Percentiles rank a stretch among this genome's conserved stretches.
Conservation (phyloP, 1,140 invertebrate species). For the Formica selysi region DNA sequence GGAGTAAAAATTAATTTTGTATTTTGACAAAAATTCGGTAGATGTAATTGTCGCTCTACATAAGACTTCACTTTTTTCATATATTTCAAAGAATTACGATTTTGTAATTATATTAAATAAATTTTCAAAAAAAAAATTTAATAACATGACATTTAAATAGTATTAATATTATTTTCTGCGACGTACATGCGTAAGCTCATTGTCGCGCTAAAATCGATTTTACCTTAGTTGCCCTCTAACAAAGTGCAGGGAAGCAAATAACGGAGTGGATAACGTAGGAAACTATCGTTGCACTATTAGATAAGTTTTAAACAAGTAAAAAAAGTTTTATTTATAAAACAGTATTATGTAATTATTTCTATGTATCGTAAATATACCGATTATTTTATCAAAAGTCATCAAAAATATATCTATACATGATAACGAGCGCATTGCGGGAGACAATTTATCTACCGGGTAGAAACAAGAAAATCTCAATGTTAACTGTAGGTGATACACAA, state of each 20-base stretch:
- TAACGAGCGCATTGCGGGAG: neutral
- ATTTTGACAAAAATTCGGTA: neutral
- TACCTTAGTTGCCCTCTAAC: conserved; percentile 20
- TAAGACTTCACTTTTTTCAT: neutral
- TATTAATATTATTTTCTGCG: neutral
- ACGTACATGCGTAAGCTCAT: neutral
- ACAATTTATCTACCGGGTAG: conserved; percentile 6
- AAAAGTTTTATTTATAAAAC: neutral
- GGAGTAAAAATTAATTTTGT: neutral
- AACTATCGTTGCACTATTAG: conserved; percentile 12
- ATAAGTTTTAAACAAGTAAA: neutral
- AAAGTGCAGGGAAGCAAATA: neutral
- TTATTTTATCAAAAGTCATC: conserved; percentile 2
- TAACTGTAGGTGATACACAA: neutral
- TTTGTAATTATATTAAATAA: neutral
- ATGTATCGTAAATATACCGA: neutral
- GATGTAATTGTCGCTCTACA: neutral
- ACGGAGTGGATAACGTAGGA: conserved; percentile 20
- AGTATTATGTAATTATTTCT: neutral
- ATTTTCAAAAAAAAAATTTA: neutral
- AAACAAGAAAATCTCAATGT: neutral
- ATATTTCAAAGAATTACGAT: neutral
- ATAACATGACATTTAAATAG: conserved; percentile 13
- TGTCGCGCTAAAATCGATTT: conserved; percentile 34
- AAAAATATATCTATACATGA: neutral